Percentiles rank a stretch among this genome's conserved stretches.
phyloP scores from a whole-genome alignment of 1,140 invertebrate genomes.

The Grapholita molesta region DNA sequence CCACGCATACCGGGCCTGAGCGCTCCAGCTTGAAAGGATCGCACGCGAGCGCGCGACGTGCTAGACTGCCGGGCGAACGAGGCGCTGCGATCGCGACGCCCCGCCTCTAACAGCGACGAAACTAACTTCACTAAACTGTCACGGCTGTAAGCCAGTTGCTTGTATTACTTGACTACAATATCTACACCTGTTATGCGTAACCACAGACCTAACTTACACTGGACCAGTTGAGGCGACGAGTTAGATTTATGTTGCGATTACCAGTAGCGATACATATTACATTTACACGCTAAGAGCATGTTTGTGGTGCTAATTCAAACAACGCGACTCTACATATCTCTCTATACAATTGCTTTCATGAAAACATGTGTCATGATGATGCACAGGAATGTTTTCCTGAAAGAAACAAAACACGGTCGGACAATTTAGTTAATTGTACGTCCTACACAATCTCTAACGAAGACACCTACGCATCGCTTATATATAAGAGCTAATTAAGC shows the following conservation, averaged over 20 bases:
- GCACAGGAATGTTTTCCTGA: neutral
- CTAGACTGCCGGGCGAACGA: constrained; percentile 55
- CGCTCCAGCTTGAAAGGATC: constrained; percentile 70
- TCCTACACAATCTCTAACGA: neutral
- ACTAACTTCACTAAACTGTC: neutral
- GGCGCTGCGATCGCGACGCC: constrained; percentile 34
- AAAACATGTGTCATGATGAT: neutral
- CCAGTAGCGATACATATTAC: neutral
- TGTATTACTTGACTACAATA: neutral
- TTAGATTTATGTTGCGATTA: neutral
- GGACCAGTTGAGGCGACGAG: neutral
- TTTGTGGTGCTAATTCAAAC: constrained; percentile 54
- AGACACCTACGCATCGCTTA: neutral
- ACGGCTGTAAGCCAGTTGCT: neutral
- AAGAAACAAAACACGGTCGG: neutral
- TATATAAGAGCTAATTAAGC: neutral
- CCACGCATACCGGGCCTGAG: constrained; percentile 68
- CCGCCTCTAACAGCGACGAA: constrained; percentile 37
- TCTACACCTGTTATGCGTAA: neutral
- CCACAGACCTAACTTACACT: neutral
- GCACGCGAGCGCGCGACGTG: constrained; percentile 64
- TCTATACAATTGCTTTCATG: neutral
- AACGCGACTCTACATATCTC: constrained; percentile 30
- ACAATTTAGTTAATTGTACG: neutral
- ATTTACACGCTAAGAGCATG: constrained; percentile 7